phyloP scores from a whole-genome alignment of 2,113 vertebrate species.

The Xenopus laevis region DNA sequence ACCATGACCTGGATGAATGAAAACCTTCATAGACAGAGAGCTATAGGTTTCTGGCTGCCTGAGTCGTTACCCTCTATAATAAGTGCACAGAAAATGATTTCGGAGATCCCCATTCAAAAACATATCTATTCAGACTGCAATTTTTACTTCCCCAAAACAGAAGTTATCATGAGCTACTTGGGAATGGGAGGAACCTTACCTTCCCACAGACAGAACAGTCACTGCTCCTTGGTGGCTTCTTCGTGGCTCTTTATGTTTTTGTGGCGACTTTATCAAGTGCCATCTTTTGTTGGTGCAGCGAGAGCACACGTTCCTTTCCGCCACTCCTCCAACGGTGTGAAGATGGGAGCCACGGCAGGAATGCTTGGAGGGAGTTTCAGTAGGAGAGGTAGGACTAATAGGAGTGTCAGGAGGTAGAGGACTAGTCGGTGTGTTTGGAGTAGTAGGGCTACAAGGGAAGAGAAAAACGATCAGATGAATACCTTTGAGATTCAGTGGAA shows the following conservation, averaged over 20 bases:
- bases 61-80: no score
- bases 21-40: no score
- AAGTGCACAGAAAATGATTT: no score
- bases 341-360: conserved; percentile 78
- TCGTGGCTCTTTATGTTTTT: conserved; percentile 65
- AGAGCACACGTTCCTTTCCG: conserved; percentile 78
- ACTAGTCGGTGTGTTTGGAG: conserved; percentile 62
- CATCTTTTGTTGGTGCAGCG: conserved; percentile 90
- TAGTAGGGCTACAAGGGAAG: conserved; percentile 44
- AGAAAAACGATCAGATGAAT: neutral
- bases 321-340: conserved; percentile 82
- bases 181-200: conserved; percentile 61
- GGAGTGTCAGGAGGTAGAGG: conserved; percentile 70
- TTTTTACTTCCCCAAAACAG: no score
- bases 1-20: no score
- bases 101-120: no score
- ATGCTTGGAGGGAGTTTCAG: conserved; percentile 74
- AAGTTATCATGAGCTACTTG: no score
- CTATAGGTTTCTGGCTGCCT: no score
- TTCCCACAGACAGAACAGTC: conserved; percentile 91
- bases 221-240: conserved; percentile 72
- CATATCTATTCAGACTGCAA: no score
- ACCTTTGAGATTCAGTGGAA: no score
- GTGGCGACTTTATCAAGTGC: conserved; percentile 75
- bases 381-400: conserved; percentile 61